Conservation (phyloP, 1,140 invertebrate species). For the Bombus consobrinus region DNA sequence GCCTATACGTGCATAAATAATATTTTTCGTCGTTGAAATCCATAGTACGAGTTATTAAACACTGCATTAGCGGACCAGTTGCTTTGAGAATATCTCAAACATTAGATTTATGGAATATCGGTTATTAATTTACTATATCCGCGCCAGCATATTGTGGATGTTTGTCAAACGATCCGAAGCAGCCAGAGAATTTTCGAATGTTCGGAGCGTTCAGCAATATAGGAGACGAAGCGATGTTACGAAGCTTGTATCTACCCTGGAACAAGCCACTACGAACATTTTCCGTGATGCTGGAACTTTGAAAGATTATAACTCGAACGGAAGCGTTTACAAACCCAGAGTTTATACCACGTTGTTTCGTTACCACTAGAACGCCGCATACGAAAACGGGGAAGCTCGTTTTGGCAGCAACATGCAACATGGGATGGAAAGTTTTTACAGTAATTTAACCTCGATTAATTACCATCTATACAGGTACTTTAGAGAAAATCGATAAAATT, state of each 20-base stretch:
- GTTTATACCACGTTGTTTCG: constrained; percentile 26
- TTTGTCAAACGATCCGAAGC: constrained; percentile 31
- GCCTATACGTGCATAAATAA: neutral
- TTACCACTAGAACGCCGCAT: neutral
- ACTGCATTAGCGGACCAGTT: neutral
- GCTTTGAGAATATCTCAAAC: neutral
- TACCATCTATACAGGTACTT: neutral
- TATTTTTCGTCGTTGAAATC: neutral
- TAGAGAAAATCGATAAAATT: constrained; percentile 6
- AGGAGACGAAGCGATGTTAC: constrained; percentile 6
- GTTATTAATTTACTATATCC: constrained; percentile 7
- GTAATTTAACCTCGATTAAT: neutral
- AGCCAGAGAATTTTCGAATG: constrained; percentile 9
- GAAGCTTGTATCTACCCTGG: constrained; percentile 10
- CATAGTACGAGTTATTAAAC: neutral
- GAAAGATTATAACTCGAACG: constrained; percentile 37
- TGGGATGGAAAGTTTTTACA: neutral
- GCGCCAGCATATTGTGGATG: neutral
- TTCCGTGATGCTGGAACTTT: constrained; percentile 27
- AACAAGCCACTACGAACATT: constrained; percentile 27
- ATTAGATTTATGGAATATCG: neutral
- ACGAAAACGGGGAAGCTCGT: neutral
- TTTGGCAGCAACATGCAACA: neutral
- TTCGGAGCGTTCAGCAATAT: constrained; percentile 15
- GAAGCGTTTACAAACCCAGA: neutral